These are phyloP conservation scores for Pteronotus mesoamericanus DNA, from an alignment of 2,797 vertebrate genomes.

Conservation along the genomic window DNA sequence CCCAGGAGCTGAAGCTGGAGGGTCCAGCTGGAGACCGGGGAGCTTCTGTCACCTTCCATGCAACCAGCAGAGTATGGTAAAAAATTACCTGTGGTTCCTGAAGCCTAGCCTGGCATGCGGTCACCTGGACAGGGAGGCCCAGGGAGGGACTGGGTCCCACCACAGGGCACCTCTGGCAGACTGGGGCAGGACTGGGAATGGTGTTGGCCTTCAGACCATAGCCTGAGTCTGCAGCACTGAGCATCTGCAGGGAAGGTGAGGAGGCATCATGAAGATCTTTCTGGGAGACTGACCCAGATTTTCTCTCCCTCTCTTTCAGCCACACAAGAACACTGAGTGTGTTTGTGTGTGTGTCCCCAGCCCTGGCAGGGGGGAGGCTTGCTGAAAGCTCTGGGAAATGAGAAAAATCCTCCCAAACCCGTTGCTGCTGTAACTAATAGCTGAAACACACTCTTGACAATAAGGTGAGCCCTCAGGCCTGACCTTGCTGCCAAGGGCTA, in stretches of 20 bases:
- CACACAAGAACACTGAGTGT: not conserved
- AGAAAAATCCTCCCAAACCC: slow-evolving; percentile 56
- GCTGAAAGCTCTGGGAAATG: slow-evolving; percentile 47
- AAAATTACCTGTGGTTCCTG: not conserved
- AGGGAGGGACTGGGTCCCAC: not conserved
- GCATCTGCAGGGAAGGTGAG: not conserved
- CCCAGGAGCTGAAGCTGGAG: not conserved
- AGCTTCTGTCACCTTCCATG: not conserved
- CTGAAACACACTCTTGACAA: slow-evolving; percentile 44
- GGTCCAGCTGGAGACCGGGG: not conserved
- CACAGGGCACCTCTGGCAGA: not conserved
- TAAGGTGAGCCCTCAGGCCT: not conserved
- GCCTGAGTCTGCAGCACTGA: not conserved
- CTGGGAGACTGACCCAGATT: slow-evolving; percentile 67
- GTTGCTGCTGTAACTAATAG: not conserved
- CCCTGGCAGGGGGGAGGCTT: not conserved
- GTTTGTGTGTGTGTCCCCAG: not conserved
- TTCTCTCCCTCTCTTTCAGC: not conserved
- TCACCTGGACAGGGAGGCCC: not conserved
- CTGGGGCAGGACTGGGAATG: not conserved
- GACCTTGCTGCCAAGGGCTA: not conserved
- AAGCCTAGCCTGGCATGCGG: not conserved
- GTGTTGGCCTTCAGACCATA: not conserved
- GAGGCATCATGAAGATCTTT: not conserved
- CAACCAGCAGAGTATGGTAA: not conserved